Percentiles rank a stretch among this genome's conserved stretches.
Evolutionary conservation across 2,888 invertebrate species (phyloP).

Genomic region (Xanthorhoe designata): DNA sequence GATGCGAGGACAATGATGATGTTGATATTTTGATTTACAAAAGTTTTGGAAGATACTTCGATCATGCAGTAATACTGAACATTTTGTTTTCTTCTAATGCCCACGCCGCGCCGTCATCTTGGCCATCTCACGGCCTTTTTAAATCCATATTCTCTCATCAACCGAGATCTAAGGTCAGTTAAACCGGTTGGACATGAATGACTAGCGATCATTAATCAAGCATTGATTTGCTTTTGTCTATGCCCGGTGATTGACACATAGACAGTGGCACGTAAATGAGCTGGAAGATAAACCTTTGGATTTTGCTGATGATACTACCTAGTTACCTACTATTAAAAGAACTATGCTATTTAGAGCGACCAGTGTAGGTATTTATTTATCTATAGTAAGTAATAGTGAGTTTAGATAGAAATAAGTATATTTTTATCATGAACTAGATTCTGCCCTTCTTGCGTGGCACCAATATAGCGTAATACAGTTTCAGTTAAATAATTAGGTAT

Average conservation of each 20-base stretch:
- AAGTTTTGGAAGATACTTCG: too few relatives aligned
- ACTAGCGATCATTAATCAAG: slow-evolving; percentile 72
- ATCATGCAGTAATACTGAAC: too few relatives aligned
- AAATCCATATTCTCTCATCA: slow-evolving; percentile 15
- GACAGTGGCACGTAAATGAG: slow-evolving; percentile 80
- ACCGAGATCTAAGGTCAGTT: slow-evolving; percentile 34
- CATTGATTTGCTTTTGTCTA: slow-evolving; percentile 65
- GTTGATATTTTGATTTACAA: too few relatives aligned
- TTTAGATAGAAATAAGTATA: too few relatives aligned
- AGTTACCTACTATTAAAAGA: not conserved
- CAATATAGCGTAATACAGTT: too few relatives aligned
- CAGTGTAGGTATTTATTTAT: too few relatives aligned
- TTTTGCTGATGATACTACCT: not conserved
- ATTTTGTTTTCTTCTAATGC: not conserved
- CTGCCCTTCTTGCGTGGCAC: too few relatives aligned
- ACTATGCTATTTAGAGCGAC: too few relatives aligned
- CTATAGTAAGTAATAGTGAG: too few relatives aligned
- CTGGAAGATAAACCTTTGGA: slow-evolving; percentile 46
- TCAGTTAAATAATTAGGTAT: too few relatives aligned
- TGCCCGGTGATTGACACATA: slow-evolving; percentile 73
- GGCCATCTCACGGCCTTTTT: not conserved
- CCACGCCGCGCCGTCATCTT: not conserved
- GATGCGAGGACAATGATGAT: too few relatives aligned
- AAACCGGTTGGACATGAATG: slow-evolving; percentile 61
- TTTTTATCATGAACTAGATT: too few relatives aligned